Conservation (phyloP, 2,113 vertebrate species). For the Mobula birostris region DNA sequence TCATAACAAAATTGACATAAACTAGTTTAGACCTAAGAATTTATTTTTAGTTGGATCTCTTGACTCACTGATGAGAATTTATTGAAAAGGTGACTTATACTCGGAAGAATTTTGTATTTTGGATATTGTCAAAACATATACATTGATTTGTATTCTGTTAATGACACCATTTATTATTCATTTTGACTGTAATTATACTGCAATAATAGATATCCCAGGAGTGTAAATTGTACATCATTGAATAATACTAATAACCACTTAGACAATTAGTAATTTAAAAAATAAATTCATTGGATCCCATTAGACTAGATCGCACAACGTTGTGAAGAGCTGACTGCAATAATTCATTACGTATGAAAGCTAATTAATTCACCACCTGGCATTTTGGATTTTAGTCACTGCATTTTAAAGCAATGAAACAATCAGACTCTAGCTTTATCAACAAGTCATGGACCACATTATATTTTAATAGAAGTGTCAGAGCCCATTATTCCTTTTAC, state of each 20-base stretch:
- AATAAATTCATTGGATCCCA: slow-evolving; percentile 22
- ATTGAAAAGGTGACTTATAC: not conserved
- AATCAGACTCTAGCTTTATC: not conserved
- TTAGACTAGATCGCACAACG: not conserved
- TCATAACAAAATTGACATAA: not conserved
- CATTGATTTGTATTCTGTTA: slow-evolving; percentile 23
- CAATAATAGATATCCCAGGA: slow-evolving; percentile 13
- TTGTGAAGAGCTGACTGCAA: not conserved
- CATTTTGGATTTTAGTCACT: not conserved
- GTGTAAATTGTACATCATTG: slow-evolving; percentile 16
- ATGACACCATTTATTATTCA: slow-evolving; percentile 13
- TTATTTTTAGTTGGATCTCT: not conserved
- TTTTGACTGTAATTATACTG: slow-evolving; percentile 21
- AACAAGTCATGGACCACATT: not conserved
- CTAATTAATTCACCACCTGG: slow-evolving; percentile 13
- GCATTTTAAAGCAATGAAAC: not conserved
- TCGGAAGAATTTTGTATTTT: not conserved
- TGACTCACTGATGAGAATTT: not conserved
- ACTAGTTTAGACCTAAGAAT: not conserved
- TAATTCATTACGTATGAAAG: not conserved
- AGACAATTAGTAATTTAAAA: slow-evolving; percentile 32
- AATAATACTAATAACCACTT: slow-evolving; percentile 32
- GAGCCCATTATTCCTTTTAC: not conserved
- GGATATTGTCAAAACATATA: not conserved
- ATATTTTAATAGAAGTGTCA: not conserved